These are phyloP conservation scores for Limnephilus marmoratus DNA, from an alignment of 2,888 invertebrate species.

Conservation along the genomic window DNA sequence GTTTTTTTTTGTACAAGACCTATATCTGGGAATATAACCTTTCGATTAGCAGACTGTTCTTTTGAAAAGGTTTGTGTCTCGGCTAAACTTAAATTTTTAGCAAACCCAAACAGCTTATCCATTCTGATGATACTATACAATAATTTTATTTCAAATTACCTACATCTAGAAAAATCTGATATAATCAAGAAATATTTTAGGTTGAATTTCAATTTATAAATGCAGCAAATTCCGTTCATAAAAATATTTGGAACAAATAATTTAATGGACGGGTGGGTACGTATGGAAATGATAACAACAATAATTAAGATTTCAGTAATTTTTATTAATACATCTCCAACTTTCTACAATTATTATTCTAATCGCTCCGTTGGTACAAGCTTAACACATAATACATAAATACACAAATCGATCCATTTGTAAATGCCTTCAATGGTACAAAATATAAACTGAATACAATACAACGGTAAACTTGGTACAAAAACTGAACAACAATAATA, in stretches of 20 bases:
- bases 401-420: neutral
- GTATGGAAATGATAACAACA: neutral
- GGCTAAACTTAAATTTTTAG: neutral
- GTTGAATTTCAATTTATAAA: too few species aligned
- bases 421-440: constrained; percentile 2
- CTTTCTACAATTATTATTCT: neutral
- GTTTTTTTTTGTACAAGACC: neutral
- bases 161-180: too few species aligned
- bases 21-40: neutral
- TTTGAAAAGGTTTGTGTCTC: neutral
- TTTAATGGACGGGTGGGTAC: neutral
- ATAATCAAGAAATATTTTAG: neutral
- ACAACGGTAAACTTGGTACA: neutral
- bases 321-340: neutral
- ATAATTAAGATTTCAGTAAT: neutral
- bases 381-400: neutral
- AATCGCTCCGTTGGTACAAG: neutral
- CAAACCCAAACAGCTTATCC: neutral
- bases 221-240: neutral
- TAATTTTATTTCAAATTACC: neutral
- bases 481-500: neutral
- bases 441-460: neutral
- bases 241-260: neutral
- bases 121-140: neutral
- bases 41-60: neutral